Evolutionary conservation across 2,888 invertebrate species (phyloP), one percentile per base, ranked within the genome.

Genomic region (Perizoma flavofasciatum): DNA sequence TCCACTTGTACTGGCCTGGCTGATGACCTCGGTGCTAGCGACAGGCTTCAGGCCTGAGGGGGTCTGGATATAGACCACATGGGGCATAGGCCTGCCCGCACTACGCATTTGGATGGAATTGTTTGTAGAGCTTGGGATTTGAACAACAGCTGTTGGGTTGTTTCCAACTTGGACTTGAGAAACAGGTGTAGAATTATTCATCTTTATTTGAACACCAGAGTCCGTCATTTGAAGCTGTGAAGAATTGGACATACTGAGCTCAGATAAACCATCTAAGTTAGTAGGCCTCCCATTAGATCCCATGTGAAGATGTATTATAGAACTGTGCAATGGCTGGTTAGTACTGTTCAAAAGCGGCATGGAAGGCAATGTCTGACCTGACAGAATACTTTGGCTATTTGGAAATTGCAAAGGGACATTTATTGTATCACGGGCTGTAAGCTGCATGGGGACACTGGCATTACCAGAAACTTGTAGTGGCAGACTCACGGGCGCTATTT

Each of bases 1-100:
- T 47, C 89, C 89, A 77, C 89, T 91, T 32, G 89, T 88, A 73
- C 89, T 90, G 65, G 89, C 89, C 77, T 91, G 91, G 64, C 85
- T 89, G 66, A 90, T 90, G 41, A 92, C 87, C 44, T 92, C 92
- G 4, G 89, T 86, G 63, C 88, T 90, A 4, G 88, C 82, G 47
- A 92, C 89, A 5, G 91, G 87, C 68, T 92, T 92, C 68, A 93
- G 71, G 35, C 93, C 93, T 10, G 89, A 85, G 0, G 93, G 92
- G 33, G 93, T 92, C 77, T 94, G 94, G 57, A 94, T 93, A 72
- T 94, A 94, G 43, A 94, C 93, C 67, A 94, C 86, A 69, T 93
- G 94, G n/a, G 94, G 86, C 67, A 93, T 83, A 45, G 89, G 78
- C 58, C 92, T 79, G 0, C 81, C 74, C 0, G 84, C 65, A 33